Evolutionary conservation across 1,140 invertebrate genomes (phyloP).

Genomic region (Eueides isabella): DNA sequence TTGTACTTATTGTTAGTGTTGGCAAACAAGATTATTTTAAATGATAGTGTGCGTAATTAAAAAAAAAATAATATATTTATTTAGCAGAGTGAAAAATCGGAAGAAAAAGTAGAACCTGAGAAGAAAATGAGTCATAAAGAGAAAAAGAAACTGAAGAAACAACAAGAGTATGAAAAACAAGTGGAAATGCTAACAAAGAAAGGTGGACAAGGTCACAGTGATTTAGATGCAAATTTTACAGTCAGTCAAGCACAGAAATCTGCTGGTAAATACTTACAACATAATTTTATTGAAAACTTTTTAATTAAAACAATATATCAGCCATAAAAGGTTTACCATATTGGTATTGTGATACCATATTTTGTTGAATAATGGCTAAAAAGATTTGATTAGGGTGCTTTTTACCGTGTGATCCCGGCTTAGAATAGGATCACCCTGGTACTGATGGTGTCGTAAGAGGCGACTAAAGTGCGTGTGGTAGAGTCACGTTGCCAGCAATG

Average conservation of each 20-base stretch:
- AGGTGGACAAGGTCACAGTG: slow-evolving; percentile 93
- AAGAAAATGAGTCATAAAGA: slow-evolving; percentile 96
- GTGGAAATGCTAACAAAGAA: slow-evolving; percentile 94
- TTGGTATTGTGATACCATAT: no score
- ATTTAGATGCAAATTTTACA: slow-evolving; percentile 96
- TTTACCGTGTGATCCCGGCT: no score
- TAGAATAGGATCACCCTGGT: no score
- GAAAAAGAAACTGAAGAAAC: slow-evolving; percentile 96
- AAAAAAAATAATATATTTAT: neutral
- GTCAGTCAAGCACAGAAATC: slow-evolving; percentile 97
- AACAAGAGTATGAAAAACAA: slow-evolving; percentile 95
- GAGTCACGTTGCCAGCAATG: no score
- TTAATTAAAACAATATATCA: no score
- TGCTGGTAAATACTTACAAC: slow-evolving; percentile 81
- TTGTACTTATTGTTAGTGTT: neutral
- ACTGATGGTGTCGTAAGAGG: no score
- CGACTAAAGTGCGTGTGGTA: no score
- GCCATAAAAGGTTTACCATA: neutral
- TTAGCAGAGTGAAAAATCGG: slow-evolving; percentile 35
- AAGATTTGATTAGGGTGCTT: no score
- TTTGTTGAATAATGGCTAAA: no score
- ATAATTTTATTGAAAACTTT: no score
- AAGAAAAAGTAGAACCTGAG: slow-evolving; percentile 63
- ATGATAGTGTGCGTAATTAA: no score
- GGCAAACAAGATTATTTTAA: neutral